Base-by-base conservation (phyloP, 2,113 vertebrate species). In the Aspidoscelis tigris region DNA sequence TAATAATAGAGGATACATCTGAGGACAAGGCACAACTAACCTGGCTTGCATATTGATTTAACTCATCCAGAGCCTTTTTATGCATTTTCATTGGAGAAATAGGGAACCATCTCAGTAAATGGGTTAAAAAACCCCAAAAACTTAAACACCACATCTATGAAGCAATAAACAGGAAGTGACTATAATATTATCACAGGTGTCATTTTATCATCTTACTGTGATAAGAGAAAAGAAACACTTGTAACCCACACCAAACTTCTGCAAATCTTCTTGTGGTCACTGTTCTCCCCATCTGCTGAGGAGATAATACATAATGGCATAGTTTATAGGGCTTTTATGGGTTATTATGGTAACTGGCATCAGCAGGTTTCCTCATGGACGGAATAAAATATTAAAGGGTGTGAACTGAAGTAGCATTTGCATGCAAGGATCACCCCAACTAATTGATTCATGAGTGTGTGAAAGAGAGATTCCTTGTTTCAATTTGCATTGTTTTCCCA, bases 401-500 rank as follows among this genome's bases (percentile, higher is more conserved):
- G 90, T 90, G 82, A 87, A 84, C 24, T 87, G 81, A 87, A 78
- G 81, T 55, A 76, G 74, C 85, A 80, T 89, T 83, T 87, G 83
- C 80, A 68, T 5, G 2, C 1, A 73, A 84, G 83, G 0, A 0
- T 55, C 16, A 89, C 81, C 87, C 90, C 12, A 83, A 83, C 71
- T 74, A 80, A 90, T 21, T 80, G 87, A 89, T 21, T 50, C 64
- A 58, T 79, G 82, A 39, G 26, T 68, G 18, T 72, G 47, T 75
- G 6, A 26, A 12, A 4, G 33, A 2, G 3, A 74, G 70, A 85
- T 86, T 84, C 84, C 92, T 90, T 90, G 81, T 68, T 91, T 92
- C 82, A 61, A 75, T 86, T 79, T 92, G 86, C 88, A 10, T 93
- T 92, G 85, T 84, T 89, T 92, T 92, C 91, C 84, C 72, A 83